phyloP scores from a whole-genome alignment of 1,140 invertebrate species.

The Euwallacea fornicatus region DNA sequence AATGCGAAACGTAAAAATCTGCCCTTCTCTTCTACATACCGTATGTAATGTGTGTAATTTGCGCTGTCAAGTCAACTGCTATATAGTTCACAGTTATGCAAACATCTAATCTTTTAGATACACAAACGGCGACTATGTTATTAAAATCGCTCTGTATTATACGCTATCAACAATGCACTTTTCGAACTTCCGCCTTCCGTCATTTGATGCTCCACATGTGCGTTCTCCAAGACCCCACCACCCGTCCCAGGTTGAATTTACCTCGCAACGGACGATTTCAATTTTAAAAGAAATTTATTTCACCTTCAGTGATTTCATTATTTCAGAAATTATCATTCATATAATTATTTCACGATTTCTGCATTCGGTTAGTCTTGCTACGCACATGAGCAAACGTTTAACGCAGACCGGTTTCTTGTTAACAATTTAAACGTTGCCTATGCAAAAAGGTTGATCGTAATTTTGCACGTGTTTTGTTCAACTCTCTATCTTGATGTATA shows the following conservation, averaged over 20 bases:
- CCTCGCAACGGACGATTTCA: no score
- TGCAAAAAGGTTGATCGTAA: slow-evolving; percentile 1
- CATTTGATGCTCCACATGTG: slow-evolving; percentile 10
- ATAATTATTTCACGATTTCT: no score
- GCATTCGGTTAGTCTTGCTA: no score
- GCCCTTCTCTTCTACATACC: slow-evolving; percentile 4
- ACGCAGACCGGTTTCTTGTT: not conserved
- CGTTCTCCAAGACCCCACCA: no score
- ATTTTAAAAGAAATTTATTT: no score
- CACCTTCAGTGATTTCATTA: no score
- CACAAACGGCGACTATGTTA: slow-evolving; percentile 12
- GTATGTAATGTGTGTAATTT: slow-evolving; percentile 12
- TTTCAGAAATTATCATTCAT: no score
- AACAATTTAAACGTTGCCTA: not conserved
- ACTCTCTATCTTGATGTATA: no score
- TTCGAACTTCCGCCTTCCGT: slow-evolving; percentile 14
- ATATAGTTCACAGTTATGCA: slow-evolving; percentile 6
- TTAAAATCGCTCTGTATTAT: slow-evolving; percentile 11
- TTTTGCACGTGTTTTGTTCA: not conserved
- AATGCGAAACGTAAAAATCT: slow-evolving; percentile 1
- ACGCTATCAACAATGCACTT: slow-evolving; percentile 5
- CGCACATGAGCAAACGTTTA: not conserved
- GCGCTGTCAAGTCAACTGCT: not conserved
- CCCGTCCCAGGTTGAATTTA: no score
- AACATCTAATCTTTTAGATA: slow-evolving; percentile 24